Evolutionary conservation across 2,888 invertebrate genomes (phyloP).

Genomic region (Netelia inedita): DNA sequence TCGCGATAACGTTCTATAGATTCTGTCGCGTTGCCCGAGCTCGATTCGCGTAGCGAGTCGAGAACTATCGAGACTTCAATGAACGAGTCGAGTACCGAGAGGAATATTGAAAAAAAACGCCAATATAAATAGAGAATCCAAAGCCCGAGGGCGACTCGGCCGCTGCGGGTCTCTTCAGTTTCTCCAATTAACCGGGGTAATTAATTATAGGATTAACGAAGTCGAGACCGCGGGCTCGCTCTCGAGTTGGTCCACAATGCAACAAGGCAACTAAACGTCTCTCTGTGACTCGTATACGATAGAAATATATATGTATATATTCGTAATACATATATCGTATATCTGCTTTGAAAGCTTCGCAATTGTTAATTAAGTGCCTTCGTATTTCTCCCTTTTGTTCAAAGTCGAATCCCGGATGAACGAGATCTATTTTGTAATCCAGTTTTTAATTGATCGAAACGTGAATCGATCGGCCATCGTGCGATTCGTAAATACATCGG

Average conservation of each 20-base stretch:
- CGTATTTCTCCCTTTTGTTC: conserved; percentile 39
- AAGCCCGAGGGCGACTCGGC: conserved; percentile 31
- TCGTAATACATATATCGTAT: conserved; percentile 16
- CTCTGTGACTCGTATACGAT: background rate
- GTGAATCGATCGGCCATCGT: background rate
- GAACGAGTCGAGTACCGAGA: conserved; percentile 44
- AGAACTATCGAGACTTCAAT: conserved; percentile 60
- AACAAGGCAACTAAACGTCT: conserved; percentile 24
- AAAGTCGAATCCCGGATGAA: conserved; percentile 27
- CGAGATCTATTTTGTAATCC: background rate
- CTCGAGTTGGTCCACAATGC: conserved; percentile 19
- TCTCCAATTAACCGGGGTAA: conserved; percentile 76
- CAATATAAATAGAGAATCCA: conserved; percentile 70
- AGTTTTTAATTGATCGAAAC: background rate
- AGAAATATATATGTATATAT: conserved; percentile 21
- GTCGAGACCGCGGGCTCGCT: conserved; percentile 51
- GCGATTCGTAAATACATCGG: background rate
- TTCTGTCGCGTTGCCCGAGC: conserved; percentile 9
- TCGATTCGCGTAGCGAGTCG: conserved; percentile 22
- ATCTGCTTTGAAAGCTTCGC: conserved; percentile 21
- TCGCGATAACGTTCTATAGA: conserved; percentile 32
- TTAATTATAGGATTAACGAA: conserved; percentile 76
- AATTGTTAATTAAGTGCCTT: conserved; percentile 45
- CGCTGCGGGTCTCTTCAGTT: conserved; percentile 55
- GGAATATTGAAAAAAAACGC: conserved; percentile 49